Conservation (phyloP, 2,797 vertebrate species). For the Schizopygopsis pylzovi region DNA sequence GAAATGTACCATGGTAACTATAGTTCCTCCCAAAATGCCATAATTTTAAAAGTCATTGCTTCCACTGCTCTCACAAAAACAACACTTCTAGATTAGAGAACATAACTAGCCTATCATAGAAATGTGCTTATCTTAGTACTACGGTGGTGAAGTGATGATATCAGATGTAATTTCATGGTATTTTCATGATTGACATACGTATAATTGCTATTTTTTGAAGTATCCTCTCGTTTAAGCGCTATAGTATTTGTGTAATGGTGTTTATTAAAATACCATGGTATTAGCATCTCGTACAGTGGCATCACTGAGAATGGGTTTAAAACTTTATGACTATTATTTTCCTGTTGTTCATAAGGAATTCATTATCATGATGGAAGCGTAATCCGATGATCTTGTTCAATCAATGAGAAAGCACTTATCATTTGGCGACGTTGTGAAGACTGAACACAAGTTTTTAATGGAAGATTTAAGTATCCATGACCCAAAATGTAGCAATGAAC, state of each 20-base stretch:
- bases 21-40: background rate
- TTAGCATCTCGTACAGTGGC: background rate
- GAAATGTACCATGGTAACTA: constrained; percentile 9
- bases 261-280: background rate
- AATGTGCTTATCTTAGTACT: background rate
- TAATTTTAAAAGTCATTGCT: background rate
- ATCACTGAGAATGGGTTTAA: background rate
- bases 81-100: background rate
- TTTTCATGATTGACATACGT: background rate
- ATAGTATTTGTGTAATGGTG: background rate
- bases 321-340: background rate
- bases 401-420: constrained; percentile 34
- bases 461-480: constrained; percentile 32
- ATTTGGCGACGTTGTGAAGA: constrained; percentile 12
- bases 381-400: constrained; percentile 15
- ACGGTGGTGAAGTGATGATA: background rate
- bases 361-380: constrained; percentile 13
- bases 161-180: background rate
- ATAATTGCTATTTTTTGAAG: background rate
- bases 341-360: constrained; percentile 8
- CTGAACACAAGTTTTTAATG: constrained; percentile 29
- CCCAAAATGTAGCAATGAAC: constrained; percentile 14
- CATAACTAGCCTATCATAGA: background rate
- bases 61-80: background rate
- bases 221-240: background rate